A percentile compares a stretch with the other conserved stretches of the same genome.
These are phyloP conservation scores for Leuciscus idus DNA, from an alignment of 2,113 vertebrate genomes.

Conservation along the genomic window DNA sequence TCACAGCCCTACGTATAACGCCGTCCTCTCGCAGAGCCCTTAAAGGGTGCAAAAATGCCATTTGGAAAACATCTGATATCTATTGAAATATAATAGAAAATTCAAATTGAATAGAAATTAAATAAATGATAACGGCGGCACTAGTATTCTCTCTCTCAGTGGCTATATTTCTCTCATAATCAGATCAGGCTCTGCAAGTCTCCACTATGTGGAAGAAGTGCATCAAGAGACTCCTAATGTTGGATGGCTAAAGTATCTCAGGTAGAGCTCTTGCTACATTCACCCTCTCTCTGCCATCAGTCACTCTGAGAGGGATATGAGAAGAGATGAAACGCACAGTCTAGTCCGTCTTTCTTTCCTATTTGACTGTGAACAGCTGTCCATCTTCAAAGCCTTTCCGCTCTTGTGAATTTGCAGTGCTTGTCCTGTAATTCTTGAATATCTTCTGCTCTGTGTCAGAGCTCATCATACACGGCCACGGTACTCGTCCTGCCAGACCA, in stretches of 20 bases:
- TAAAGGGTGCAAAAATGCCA: background rate
- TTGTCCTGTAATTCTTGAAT: background rate
- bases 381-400: background rate
- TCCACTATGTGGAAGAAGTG: background rate
- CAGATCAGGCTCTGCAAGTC: background rate
- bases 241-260: background rate
- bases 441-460: background rate
- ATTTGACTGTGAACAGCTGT: constrained; percentile 2
- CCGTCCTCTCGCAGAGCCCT: background rate
- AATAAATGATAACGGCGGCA: background rate
- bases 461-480: background rate
- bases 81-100: constrained; percentile 21
- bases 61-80: background rate
- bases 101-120: constrained; percentile 1
- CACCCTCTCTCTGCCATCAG: background rate
- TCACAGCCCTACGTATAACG: background rate
- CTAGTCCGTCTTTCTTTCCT: too few relatives aligned
- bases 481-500: background rate
- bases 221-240: background rate
- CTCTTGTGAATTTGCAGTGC: background rate
- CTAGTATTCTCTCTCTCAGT: constrained; percentile 10
- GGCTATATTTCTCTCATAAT: constrained; percentile 4
- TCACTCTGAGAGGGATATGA: background rate
- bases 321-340: too few relatives aligned
- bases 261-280: background rate